phyloP scores from a whole-genome alignment of 2,797 vertebrate species.

The Mormyrus hasselquistii region DNA sequence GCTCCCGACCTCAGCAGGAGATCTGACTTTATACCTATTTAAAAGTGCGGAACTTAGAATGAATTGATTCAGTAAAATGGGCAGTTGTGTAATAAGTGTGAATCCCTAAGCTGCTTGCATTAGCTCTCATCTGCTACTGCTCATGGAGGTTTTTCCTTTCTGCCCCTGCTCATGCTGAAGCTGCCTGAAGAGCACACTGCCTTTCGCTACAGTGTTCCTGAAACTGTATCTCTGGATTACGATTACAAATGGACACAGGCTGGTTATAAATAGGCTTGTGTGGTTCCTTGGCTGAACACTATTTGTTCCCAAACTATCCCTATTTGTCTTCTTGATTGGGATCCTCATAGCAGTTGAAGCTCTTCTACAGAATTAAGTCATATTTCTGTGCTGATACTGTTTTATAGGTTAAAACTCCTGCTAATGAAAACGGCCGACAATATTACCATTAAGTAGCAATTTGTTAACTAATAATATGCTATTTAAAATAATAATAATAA shows the following conservation, averaged over 20 bases:
- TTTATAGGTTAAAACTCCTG: not conserved
- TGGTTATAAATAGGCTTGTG: slow-evolving; percentile 64
- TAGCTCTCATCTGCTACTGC: not conserved
- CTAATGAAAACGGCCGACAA: not conserved
- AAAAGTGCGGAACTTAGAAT: slow-evolving; percentile 41
- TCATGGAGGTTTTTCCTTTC: not conserved
- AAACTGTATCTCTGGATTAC: not conserved
- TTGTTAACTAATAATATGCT: not conserved
- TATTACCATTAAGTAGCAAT: not conserved
- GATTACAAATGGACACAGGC: not conserved
- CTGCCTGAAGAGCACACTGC: not conserved
- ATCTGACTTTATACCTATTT: slow-evolving; percentile 42
- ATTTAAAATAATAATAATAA: not conserved
- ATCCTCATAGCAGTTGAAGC: slow-evolving; percentile 44
- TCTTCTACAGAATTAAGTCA: slow-evolving; percentile 27
- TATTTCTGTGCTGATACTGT: not conserved
- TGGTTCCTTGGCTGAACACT: slow-evolving; percentile 53
- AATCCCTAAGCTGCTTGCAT: not conserved
- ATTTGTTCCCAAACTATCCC: slow-evolving; percentile 56
- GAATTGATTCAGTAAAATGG: not conserved
- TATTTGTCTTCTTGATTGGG: slow-evolving; percentile 67
- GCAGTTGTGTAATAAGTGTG: not conserved
- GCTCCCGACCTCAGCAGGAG: not conserved
- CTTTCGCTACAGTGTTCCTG: not conserved
- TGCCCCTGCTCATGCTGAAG: not conserved